A percentile compares a stretch with the other conserved stretches of the same genome.
Evolutionary conservation across 2,797 vertebrate species (phyloP).

Genomic region (Notamacropus eugenii): DNA sequence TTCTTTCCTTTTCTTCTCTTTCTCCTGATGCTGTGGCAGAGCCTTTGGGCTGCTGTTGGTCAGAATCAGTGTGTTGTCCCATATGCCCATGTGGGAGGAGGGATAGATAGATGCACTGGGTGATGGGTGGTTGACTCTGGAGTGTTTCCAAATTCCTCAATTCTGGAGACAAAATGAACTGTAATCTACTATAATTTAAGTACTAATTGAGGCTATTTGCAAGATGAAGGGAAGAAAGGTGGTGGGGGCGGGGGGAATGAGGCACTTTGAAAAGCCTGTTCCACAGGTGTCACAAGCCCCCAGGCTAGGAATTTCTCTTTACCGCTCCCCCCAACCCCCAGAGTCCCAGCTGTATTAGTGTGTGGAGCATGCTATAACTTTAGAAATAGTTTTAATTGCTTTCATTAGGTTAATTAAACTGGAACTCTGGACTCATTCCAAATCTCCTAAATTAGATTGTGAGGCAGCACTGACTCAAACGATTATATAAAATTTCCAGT

Average conservation of each 20-base stretch:
- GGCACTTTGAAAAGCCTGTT: neutral
- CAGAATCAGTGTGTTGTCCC: neutral
- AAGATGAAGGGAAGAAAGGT: neutral
- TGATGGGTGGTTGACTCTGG: neutral
- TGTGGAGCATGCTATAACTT: neutral
- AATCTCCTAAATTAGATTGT: neutral
- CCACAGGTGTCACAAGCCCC: neutral
- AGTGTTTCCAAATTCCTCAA: neutral
- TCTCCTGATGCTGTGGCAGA: neutral
- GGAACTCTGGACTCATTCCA: neutral
- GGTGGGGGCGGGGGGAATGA: neutral
- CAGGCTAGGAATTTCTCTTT: neutral
- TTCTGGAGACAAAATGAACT: neutral
- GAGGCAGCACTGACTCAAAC: neutral
- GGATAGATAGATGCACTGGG: neutral
- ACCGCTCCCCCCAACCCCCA: too few species aligned
- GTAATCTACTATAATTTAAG: neutral
- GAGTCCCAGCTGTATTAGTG: neutral
- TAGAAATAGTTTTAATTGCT: slow-evolving; percentile 11
- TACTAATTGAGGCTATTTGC: neutral
- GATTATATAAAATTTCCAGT: neutral
- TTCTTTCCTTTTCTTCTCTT: neutral
- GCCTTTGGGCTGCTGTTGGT: neutral
- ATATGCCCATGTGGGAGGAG: neutral
- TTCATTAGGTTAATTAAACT: slow-evolving; percentile 11